Percentiles rank a stretch among this genome's conserved stretches.
Conservation (phyloP, 2,797 vertebrate species). For the Melanotaenia parkinsoni region DNA sequence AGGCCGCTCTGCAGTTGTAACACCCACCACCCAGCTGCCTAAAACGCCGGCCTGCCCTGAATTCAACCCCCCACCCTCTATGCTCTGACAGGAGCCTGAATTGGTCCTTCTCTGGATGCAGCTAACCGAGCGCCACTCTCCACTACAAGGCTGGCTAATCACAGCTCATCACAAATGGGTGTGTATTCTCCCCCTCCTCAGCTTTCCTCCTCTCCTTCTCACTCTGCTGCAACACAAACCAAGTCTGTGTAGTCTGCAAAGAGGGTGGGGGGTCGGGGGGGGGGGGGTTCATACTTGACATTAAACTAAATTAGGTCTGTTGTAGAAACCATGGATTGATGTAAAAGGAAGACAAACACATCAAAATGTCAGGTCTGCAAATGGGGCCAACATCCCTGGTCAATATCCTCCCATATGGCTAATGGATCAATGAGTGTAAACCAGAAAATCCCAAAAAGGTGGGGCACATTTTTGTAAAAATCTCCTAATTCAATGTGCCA, state of each 20-base stretch:
- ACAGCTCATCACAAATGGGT: constrained; percentile 70
- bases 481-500: not conserved
- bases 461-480: constrained; percentile 8
- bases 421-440: constrained; percentile 11
- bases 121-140: constrained; percentile 33
- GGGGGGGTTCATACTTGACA: not conserved
- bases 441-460: constrained; percentile 1
- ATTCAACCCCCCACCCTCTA: constrained; percentile 53
- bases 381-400: constrained; percentile 6
- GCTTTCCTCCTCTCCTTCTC: constrained; percentile 27
- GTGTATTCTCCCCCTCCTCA: constrained; percentile 44
- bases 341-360: not conserved
- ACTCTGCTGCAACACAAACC: constrained; percentile 56
- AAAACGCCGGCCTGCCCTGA: constrained; percentile 41
- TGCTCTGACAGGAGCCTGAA: constrained; percentile 40
- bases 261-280: not conserved
- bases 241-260: constrained; percentile 28
- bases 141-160: constrained; percentile 45
- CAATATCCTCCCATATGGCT: constrained; percentile 8
- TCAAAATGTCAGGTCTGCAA: constrained; percentile 9
- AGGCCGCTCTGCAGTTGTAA: constrained; percentile 64
- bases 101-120: constrained; percentile 41
- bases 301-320: not conserved
- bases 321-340: not conserved
- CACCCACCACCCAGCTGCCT: constrained; percentile 48